phyloP scores from a whole-genome alignment of 1,140 invertebrate genomes.

The Bilobella aurantiaca region DNA sequence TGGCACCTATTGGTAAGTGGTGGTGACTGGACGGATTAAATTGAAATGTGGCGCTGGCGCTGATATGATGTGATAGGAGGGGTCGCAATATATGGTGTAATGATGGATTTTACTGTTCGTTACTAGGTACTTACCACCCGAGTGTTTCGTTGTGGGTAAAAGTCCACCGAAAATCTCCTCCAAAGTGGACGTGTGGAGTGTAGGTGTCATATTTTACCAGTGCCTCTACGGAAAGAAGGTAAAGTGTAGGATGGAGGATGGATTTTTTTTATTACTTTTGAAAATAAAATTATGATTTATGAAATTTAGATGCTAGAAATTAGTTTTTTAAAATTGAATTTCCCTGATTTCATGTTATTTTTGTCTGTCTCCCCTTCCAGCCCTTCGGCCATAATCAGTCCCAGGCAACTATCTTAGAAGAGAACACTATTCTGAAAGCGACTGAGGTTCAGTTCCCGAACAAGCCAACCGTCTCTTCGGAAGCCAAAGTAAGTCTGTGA shows the following conservation, averaged over 20 bases:
- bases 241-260: conserved; percentile 19
- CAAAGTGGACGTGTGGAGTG: conserved; percentile 99
- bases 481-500: conserved; percentile 72
- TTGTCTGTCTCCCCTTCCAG: too few species aligned
- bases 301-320: conserved; percentile 24
- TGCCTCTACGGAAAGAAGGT: conserved; percentile 88
- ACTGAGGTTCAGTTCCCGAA: conserved; percentile 98
- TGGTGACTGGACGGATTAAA: too few species aligned
- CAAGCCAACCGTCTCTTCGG: conserved; percentile 92
- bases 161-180: conserved; percentile 99
- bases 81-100: too few species aligned
- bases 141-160: conserved; percentile 98
- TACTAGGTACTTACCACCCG: conserved; percentile 99
- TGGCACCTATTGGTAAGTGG: conserved; percentile 99
- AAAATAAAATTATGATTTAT: too few species aligned
- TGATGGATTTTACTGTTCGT: too few species aligned
- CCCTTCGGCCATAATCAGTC: conserved; percentile 99
- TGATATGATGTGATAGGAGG: too few species aligned
- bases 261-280: too few species aligned
- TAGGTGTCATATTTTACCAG: conserved; percentile 99
- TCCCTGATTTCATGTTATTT: too few species aligned
- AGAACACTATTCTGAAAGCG: conserved; percentile 98
- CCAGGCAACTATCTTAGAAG: conserved; percentile 97
- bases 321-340: background rate
- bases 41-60: too few species aligned